A percentile compares a stretch with the other conserved stretches of the same genome.
These are phyloP conservation scores for Lophura nycthemera DNA, from an alignment of 2,113 vertebrate species.

Conservation along the genomic window DNA sequence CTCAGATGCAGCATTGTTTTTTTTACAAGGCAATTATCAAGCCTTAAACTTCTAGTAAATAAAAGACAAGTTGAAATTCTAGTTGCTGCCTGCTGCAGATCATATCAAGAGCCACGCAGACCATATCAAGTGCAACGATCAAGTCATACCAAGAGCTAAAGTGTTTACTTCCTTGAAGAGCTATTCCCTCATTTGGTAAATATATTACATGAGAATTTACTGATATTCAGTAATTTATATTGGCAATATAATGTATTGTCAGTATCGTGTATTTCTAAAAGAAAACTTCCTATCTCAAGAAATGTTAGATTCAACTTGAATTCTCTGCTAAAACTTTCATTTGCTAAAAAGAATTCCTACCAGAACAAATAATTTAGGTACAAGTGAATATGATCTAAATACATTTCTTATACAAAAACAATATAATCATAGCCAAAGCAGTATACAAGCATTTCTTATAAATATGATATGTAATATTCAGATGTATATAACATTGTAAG, in stretches of 20 bases:
- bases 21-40: constrained; percentile 13
- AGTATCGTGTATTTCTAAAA: background rate
- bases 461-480: background rate
- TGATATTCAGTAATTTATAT: background rate
- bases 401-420: background rate
- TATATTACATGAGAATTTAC: background rate
- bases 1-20: background rate
- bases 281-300: background rate
- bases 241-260: background rate
- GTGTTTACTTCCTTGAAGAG: background rate
- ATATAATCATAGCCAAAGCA: background rate
- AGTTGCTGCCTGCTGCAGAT: background rate
- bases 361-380: background rate
- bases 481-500: background rate
- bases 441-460: background rate
- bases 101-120: background rate
- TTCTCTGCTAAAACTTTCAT: background rate
- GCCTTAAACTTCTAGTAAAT: background rate
- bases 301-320: background rate
- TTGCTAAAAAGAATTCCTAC: background rate
- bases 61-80: background rate
- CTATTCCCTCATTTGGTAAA: background rate
- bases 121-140: background rate
- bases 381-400: background rate
- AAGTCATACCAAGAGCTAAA: background rate